phyloP scores from a whole-genome alignment of 1,140 invertebrate genomes.

The Zaprionus davidi region DNA sequence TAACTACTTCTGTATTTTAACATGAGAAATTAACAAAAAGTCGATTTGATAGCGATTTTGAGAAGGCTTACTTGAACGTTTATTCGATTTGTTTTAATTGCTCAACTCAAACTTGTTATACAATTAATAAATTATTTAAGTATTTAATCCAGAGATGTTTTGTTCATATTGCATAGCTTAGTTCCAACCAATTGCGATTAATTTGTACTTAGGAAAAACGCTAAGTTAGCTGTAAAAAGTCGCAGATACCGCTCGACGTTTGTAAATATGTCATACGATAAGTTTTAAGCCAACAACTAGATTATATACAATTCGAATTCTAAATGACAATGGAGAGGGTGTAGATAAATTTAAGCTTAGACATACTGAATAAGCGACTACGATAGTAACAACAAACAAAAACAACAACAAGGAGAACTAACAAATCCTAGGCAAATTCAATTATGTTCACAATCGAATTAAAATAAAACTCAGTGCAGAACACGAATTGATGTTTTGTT shows the following conservation, averaged over 20 bases:
- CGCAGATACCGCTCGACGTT: slow-evolving; percentile 55
- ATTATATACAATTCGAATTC: slow-evolving; percentile 74
- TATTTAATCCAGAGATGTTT: slow-evolving; percentile 55
- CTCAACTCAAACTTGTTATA: slow-evolving; percentile 65
- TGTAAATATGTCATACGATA: slow-evolving; percentile 80
- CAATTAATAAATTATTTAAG: slow-evolving; percentile 63
- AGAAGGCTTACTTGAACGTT: slow-evolving; percentile 36
- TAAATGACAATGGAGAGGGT: slow-evolving; percentile 51
- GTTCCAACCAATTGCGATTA: slow-evolving; percentile 59
- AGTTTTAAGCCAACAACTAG: slow-evolving; percentile 74
- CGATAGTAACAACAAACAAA: slow-evolving; percentile 35
- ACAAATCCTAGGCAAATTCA: slow-evolving; percentile 69
- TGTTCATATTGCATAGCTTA: slow-evolving; percentile 63
- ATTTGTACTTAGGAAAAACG: slow-evolving; percentile 74
- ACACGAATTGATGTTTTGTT: slow-evolving; percentile 49
- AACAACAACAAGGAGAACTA: slow-evolving; percentile 23
- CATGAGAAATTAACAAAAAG: slow-evolving; percentile 5
- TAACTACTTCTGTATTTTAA: slow-evolving; percentile 46
- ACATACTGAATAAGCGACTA: slow-evolving; percentile 52
- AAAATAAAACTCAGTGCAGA: slow-evolving; percentile 58
- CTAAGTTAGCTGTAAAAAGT: slow-evolving; percentile 68
- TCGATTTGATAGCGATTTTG: slow-evolving; percentile 30
- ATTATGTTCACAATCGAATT: slow-evolving; percentile 71
- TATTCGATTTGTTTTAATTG: slow-evolving; percentile 50
- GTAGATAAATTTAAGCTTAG: slow-evolving; percentile 79